Evolutionary conservation across 2,888 invertebrate genomes (phyloP), one percentile per base, ranked within the genome.

Genomic region (Criorhina ranunculi): DNA sequence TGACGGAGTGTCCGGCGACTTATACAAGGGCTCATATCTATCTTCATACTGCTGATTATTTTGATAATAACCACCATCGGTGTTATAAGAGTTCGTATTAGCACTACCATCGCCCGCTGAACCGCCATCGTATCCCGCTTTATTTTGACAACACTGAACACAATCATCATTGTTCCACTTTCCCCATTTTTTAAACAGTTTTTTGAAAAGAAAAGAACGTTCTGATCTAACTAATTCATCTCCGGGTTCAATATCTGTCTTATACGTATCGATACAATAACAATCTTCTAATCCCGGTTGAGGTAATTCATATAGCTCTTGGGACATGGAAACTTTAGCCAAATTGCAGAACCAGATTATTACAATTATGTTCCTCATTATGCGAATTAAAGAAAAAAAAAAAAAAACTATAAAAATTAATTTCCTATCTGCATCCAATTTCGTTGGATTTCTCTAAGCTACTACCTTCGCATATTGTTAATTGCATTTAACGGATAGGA

Each of bases 161-260:
- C 86, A 86, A 37, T 86, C 77, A 11, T 60, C 49, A 0, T 17
- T 29, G 11, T 40, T 15, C 9, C 35, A 15, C 42, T 53, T 70
- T 0, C 78, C 70, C 53, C 75, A 80, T 0, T 77, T 70, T 57
- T 86, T 87, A 11, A 87, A 81, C 9, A 87, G 59, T 8, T 85
- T 85, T 53, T 90, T 90, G 3, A 88, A 49, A 3, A n/a, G n/a
- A n/a, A 89, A 83, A 11, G 88, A 89, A 0, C 89, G 88, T 69
- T 89, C 88, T 3, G 88, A 87, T 8, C 89, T 89, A 33, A 66
- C 87, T 12, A 88, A 55, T 12, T 89, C 85, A 0, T 86, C 88
- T 8, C 86, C 87, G 19, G 88, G 87, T 0, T 87, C 88, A 62
- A 89, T 88, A 15, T 75, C 53, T 2, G 87, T 51, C n/a, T 79